These are phyloP conservation scores for Pterocles orientalis DNA, from an alignment of 2,113 vertebrate genomes.

Conservation along the genomic window DNA sequence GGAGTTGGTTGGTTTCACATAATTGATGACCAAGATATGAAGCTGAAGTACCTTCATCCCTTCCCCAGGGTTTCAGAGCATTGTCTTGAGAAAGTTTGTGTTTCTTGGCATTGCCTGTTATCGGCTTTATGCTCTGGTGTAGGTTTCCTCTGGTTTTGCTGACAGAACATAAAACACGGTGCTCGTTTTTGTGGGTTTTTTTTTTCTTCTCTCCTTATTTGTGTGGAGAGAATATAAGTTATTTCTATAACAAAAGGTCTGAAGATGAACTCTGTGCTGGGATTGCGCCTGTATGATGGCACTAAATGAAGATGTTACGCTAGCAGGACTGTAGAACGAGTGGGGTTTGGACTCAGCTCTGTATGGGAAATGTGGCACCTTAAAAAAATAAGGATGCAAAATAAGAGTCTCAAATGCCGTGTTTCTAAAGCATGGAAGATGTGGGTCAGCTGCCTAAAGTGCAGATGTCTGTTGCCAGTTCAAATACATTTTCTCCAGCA, in stretches of 20 bases:
- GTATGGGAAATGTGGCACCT: neutral
- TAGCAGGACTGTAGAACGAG: neutral
- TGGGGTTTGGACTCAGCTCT: neutral
- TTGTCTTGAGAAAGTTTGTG: accelerated
- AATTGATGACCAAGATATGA: neutral
- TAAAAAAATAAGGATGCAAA: neutral
- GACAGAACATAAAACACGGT: neutral
- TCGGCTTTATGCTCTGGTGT: neutral
- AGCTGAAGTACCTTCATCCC: neutral
- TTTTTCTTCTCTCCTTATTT: neutral
- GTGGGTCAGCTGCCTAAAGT: neutral
- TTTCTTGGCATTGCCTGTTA: neutral
- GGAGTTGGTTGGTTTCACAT: neutral
- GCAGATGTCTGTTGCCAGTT: neutral
- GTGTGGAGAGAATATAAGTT: neutral
- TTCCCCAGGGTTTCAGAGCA: neutral
- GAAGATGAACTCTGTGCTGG: neutral
- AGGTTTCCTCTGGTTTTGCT: neutral
- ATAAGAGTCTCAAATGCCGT: neutral
- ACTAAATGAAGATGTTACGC: neutral
- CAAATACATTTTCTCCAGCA: neutral
- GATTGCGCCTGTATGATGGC: neutral
- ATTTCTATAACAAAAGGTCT: neutral
- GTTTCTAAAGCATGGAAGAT: neutral
- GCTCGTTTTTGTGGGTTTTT: too few relatives aligned